These are phyloP conservation scores for Kryptolebias ocellatus DNA, from an alignment of 2,797 vertebrate genomes.

Conservation along the genomic window DNA sequence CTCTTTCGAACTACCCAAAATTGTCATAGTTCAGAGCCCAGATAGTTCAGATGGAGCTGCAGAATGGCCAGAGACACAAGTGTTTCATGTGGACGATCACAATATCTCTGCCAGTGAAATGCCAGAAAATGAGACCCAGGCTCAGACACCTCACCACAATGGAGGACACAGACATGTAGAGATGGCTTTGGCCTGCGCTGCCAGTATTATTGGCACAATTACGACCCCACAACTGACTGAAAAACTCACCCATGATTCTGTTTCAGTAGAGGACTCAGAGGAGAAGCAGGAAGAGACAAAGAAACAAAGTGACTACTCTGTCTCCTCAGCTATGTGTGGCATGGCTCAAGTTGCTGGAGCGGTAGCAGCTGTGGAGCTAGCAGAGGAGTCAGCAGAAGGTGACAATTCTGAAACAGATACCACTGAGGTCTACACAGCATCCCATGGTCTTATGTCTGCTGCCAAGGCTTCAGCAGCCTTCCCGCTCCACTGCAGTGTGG, in stretches of 20 bases:
- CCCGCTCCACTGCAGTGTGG: conserved; percentile 83
- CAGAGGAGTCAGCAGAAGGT: conserved; percentile 64
- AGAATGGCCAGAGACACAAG: conserved; percentile 84
- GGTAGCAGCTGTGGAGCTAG: conserved; percentile 88
- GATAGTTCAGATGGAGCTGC: conserved; percentile 84
- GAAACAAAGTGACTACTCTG: conserved; percentile 81
- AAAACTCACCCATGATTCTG: conserved; percentile 82
- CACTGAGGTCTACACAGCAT: conserved; percentile 73
- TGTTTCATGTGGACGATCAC: conserved; percentile 65
- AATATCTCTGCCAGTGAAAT: conserved; percentile 47
- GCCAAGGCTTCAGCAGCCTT: conserved; percentile 85
- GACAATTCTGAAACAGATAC: conserved; percentile 68
- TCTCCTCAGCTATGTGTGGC: conserved; percentile 90
- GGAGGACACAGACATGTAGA: conserved; percentile 84
- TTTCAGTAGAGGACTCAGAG: conserved; percentile 49
- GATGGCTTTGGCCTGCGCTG: conserved; percentile 92
- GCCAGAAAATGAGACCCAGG: conserved; percentile 61
- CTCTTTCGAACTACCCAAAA: conserved; percentile 94
- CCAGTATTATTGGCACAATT: conserved; percentile 93
- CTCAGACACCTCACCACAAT: conserved; percentile 34
- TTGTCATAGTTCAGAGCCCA: conserved; percentile 95
- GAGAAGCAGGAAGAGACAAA: conserved; percentile 65
- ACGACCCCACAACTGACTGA: conserved; percentile 89
- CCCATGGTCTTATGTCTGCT: conserved; percentile 83
- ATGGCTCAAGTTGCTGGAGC: conserved; percentile 93